Percentiles rank a stretch among this genome's conserved stretches.
phyloP scores from a whole-genome alignment of 30 jellyfish, hydroid and myxozoan genomes.

The Hydractinia symbiolongicarpus region DNA sequence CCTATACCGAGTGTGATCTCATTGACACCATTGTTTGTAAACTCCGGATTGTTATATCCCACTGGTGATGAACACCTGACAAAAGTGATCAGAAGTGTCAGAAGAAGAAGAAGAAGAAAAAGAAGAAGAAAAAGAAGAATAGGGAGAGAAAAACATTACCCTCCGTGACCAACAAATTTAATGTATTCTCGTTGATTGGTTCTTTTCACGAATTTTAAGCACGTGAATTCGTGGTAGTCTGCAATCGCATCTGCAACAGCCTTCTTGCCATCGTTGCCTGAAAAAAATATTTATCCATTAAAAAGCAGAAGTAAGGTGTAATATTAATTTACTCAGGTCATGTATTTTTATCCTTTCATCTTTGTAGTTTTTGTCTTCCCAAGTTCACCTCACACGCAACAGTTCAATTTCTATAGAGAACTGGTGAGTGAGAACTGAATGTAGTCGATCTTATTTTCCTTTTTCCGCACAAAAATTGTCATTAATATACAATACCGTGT shows the following conservation, averaged over 20 bases:
- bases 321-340: too few species aligned
- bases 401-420: too few species aligned
- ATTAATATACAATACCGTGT: too few species aligned
- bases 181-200: background rate
- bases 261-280: background rate
- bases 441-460: too few species aligned
- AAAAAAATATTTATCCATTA: background rate
- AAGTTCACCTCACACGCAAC: too few species aligned
- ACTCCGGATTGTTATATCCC: background rate
- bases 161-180: background rate
- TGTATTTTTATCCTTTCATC: too few species aligned
- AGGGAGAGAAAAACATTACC: background rate
- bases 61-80: constrained; percentile 8
- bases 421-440: too few species aligned
- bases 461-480: too few species aligned
- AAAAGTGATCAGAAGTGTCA: background rate
- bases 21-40: constrained; percentile 6
- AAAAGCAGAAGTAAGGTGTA: too few species aligned
- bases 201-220: background rate
- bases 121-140: too few species aligned
- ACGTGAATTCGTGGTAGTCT: background rate
- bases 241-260: background rate
- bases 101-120: background rate
- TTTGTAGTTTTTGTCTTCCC: too few species aligned
- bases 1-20: constrained; percentile 3